Evolutionary conservation across 2,113 vertebrate genomes (phyloP), one percentile per base, ranked within the genome.

Genomic region (Ardeotis arabs): DNA sequence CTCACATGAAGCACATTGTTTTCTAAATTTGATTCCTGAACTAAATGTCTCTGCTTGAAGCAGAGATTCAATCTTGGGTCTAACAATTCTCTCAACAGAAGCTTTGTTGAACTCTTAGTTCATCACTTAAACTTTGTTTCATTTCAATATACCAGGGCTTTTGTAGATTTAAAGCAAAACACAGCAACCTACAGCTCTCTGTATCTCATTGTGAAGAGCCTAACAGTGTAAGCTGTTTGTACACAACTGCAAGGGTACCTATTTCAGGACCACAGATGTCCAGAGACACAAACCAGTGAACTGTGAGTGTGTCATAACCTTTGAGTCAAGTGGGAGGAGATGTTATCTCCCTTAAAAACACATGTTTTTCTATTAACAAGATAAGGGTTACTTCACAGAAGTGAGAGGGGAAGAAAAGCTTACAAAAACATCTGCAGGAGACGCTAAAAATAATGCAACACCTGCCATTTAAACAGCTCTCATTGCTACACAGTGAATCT

Each of bases 261-360:
- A 56, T 82, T 87, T 86, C 75, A 93, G 89, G 75, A 95, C 87
- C 93, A 76, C 84, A 91, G 79, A 79, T 86, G 88, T 82, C 87
- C 74, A 87, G 55, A 81, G 89, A 91, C 74, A 69, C 60, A 93
- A 90, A 81, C 29, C 78, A 88, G 56, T 69, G 63, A 93, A 84
- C 72, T 62, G 78, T 89, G 79, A 88, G 29, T 22, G 6, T 89
- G 76, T 82, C 50, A 82, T 45, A 89, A 88, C 50, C 83, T 60
- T 75, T 44, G 18, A 73, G 62, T 86, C 74, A 83, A 64, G 68
- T n/a, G 20, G 31, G 72, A 93, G 35, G 55, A 92, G 79, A 73
- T 81, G 78, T 89, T 93, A 68, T 21, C 75, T 93, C 24, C 63
- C 39, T 58, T 80, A 73, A 73, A 84, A 87, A 82, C 87, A 92